Percentiles rank a stretch among this genome's conserved stretches.
These are phyloP conservation scores for Petrocephalus sullivani DNA, from an alignment of 2,797 vertebrate species.

Conservation along the genomic window DNA sequence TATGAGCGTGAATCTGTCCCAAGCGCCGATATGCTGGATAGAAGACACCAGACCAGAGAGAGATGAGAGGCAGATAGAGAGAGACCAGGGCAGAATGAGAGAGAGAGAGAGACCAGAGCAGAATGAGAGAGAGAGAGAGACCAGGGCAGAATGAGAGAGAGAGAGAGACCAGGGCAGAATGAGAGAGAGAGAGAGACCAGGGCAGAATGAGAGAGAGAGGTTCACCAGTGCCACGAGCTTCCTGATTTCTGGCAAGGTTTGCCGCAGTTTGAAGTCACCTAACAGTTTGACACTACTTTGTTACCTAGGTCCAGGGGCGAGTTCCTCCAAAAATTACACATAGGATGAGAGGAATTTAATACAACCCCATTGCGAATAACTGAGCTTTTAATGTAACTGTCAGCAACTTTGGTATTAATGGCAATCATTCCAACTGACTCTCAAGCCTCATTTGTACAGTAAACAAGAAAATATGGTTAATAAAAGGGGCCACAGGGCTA, in stretches of 20 bases:
- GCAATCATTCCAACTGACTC: neutral
- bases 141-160: conserved; percentile 31
- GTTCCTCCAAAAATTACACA: conserved; percentile 64
- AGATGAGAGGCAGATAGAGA: neutral
- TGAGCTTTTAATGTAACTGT: conserved; percentile 66
- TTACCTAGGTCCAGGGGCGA: conserved; percentile 71
- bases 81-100: neutral
- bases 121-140: conserved; percentile 17
- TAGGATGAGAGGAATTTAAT: conserved; percentile 63
- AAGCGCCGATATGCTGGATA: neutral
- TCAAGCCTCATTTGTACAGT: neutral
- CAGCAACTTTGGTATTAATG: neutral
- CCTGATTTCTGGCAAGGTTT: conserved; percentile 55
- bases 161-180: neutral
- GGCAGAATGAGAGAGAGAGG: conserved; percentile 30
- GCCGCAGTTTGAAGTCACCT: conserved; percentile 61
- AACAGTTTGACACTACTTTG: conserved; percentile 66
- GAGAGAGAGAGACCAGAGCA: conserved; percentile 34
- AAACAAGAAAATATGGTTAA: neutral
- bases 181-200: neutral
- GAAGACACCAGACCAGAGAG: neutral
- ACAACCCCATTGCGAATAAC: conserved; percentile 67
- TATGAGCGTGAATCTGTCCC: conserved; percentile 54
- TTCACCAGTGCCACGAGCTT: conserved; percentile 57
- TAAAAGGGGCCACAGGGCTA: conserved; percentile 32